Percentiles rank a stretch among this genome's conserved stretches.
Evolutionary conservation across 2,797 vertebrate species (phyloP).

Genomic region (Sebastes vulpes): DNA sequence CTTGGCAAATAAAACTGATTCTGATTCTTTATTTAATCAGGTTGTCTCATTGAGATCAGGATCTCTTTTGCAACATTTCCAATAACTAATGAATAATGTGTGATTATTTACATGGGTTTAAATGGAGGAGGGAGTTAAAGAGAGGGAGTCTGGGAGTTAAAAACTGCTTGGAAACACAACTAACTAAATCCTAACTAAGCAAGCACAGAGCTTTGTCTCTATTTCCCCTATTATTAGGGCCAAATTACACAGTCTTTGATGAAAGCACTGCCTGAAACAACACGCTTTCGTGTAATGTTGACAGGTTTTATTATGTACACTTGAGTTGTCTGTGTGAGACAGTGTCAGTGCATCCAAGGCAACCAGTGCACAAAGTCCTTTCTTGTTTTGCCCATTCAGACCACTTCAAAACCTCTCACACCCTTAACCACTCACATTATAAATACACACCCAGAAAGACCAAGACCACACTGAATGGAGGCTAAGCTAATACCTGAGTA

Average conservation of each 20-base stretch:
- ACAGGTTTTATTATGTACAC: not conserved
- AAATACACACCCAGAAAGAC: not conserved
- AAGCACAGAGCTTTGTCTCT: not conserved
- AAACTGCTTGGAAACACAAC: not conserved
- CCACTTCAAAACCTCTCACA: slow-evolving; percentile 7
- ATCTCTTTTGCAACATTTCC: not conserved
- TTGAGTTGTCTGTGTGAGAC: not conserved
- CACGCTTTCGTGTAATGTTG: not conserved
- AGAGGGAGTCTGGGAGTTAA: not conserved
- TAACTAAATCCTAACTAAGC: not conserved
- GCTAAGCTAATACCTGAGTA: not conserved
- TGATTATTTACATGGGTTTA: not conserved
- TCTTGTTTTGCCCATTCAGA: not conserved
- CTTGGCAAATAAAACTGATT: too few relatives aligned
- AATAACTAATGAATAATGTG: not conserved
- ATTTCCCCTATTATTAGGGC: not conserved
- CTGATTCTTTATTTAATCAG: not conserved
- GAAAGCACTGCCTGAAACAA: not conserved
- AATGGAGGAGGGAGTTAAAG: not conserved
- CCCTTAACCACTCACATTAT: not conserved
- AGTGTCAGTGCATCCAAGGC: not conserved
- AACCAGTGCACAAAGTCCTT: not conserved
- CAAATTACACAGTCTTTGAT: not conserved
- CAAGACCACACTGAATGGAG: not conserved
- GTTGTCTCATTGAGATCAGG: not conserved